Evolutionary conservation across 2,888 invertebrate species (phyloP), one percentile per base, ranked within the genome.

Genomic region (Hyposoter didymator): DNA sequence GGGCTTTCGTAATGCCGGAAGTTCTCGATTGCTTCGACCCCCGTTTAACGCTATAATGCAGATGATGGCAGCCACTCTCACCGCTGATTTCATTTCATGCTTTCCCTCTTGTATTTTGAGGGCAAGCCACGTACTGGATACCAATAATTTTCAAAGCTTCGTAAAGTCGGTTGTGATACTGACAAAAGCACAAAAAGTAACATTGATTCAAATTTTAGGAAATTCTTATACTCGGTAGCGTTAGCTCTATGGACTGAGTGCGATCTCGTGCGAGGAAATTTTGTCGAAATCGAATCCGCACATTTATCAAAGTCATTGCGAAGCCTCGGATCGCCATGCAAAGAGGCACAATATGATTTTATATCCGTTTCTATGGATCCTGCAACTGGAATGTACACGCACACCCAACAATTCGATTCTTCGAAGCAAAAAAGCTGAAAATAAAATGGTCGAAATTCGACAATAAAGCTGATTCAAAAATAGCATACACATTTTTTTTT

Each of bases 401-500:
- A 59, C 2, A 45, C 10, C 0, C 4, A 8, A 14, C 22, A 55
- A 32, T 28, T 4, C 32, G 35, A 39, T 19, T n/a, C 59, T 75
- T 75, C 73, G 78, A 73, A 76, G 59, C 69, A 73, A 52, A 49
- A 66, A 73, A 49, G 76, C n/a, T 69, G 59, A 82, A 88, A 87
- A 85, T 83, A 47, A 75, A 82, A 84, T 83, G 75, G 64, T 76
- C 76, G 85, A 86, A 86, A 87, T 87, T 74, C 84, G 76, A 87
- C 85, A 87, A 87, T 87, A 86, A 88, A 86, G 70, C 84, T 85
- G 85, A 88, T 86, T 87, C 80, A 67, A 74, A 59, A 75, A 84
- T 69, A 35, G 35, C 22, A 75, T 47, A 69, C 47, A 59, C 59
- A 28, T 74, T 81, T 81, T 81, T 81, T 81, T 81, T 59, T 69